phyloP scores from a whole-genome alignment of 2,113 vertebrate species.

The Anguilla japonica region DNA sequence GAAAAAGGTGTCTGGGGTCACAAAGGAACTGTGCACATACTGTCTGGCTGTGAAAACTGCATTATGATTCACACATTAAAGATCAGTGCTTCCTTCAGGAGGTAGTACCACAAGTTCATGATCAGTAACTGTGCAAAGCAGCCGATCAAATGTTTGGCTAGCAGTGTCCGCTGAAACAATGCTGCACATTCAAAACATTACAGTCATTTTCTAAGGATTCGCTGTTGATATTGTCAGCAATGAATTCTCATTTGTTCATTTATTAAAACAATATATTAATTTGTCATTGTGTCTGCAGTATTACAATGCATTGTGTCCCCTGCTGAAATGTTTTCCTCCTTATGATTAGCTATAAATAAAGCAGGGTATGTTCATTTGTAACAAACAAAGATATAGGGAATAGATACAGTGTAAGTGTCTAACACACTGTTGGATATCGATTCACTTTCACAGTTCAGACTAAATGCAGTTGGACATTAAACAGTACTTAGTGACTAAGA shows the following conservation, averaged over 20 bases:
- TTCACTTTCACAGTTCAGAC: constrained; percentile 19
- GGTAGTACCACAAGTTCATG: too few relatives aligned
- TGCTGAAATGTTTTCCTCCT: background rate
- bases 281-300: background rate
- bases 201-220: background rate
- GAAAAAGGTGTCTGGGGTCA: constrained; percentile 18
- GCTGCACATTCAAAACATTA: too few relatives aligned
- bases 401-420: too few relatives aligned
- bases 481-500: background rate
- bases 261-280: background rate
- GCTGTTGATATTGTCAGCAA: background rate
- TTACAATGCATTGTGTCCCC: background rate
- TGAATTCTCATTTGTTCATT: too few relatives aligned
- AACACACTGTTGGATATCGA: background rate
- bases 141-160: too few relatives aligned
- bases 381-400: too few relatives aligned
- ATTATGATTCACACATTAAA: too few relatives aligned
- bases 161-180: too few relatives aligned
- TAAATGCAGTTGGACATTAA: background rate
- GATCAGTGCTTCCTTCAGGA: too few relatives aligned
- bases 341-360: background rate
- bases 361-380: background rate
- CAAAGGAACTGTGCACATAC: background rate
- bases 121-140: too few relatives aligned
- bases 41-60: too few relatives aligned